Conservation (phyloP, 2,797 vertebrate species). For the Myiothlypis chrysogaster region DNA sequence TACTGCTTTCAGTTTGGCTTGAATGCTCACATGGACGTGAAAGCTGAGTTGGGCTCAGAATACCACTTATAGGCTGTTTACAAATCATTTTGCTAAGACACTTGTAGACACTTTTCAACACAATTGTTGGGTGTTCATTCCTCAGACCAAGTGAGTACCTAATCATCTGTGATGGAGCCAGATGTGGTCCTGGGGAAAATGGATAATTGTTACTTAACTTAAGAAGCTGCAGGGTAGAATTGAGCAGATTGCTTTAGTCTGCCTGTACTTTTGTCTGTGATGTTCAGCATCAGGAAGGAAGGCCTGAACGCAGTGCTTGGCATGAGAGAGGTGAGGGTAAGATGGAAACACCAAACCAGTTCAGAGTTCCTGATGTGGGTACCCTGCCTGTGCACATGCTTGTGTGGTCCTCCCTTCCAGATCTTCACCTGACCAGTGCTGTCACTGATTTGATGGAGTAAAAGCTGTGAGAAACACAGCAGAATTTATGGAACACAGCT, state of each 20-base stretch:
- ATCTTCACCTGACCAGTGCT: neutral
- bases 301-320: neutral
- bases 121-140: neutral
- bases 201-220: neutral
- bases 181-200: neutral
- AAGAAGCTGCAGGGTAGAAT: neutral
- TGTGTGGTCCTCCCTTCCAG: neutral
- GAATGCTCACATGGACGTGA: neutral
- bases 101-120: neutral
- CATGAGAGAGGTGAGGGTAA: neutral
- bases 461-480: neutral
- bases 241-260: neutral
- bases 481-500: rapidly evolving
- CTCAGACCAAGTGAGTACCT: neutral
- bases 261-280: neutral
- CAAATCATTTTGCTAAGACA: neutral
- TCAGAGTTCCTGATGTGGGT: neutral
- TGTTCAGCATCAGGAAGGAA: neutral
- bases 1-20: neutral
- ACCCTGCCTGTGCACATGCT: neutral
- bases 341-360: neutral
- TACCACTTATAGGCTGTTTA: neutral
- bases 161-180: neutral
- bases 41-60: neutral
- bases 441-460: neutral